A percentile compares a stretch with the other conserved stretches of the same genome.
Evolutionary conservation across 2,888 invertebrate genomes (phyloP).

Genomic region (Cacoxenus indagator): DNA sequence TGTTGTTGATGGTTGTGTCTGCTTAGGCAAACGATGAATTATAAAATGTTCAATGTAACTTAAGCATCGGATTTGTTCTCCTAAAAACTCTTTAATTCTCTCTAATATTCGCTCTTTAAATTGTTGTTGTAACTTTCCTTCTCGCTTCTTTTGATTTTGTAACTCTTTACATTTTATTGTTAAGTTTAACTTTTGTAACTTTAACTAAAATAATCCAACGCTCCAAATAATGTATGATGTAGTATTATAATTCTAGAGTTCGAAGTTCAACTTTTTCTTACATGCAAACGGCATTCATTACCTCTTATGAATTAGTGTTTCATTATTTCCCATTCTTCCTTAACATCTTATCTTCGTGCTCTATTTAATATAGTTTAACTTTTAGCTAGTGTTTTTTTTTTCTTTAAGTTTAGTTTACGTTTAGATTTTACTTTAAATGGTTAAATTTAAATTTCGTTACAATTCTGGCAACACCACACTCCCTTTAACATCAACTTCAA

Average conservation of each 20-base stretch:
- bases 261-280: conserved; percentile 64
- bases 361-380: conserved; percentile 55
- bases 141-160: conserved; percentile 39
- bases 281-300: conserved; percentile 64
- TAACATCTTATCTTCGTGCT: conserved; percentile 47
- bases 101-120: no score
- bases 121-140: conserved; percentile 7
- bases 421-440: conserved; percentile 55
- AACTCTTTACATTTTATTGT: conserved; percentile 43
- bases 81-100: conserved; percentile 20
- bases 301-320: conserved; percentile 59
- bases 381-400: conserved; percentile 52
- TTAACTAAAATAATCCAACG: conserved; percentile 62
- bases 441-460: conserved; percentile 60
- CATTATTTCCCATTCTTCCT: background rate
- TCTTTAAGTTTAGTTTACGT: conserved; percentile 16
- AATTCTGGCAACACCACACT: conserved; percentile 27
- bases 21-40: conserved; percentile 61
- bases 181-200: conserved; percentile 46
- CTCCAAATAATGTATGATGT: conserved; percentile 42
- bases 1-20: conserved; percentile 41
- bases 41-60: conserved; percentile 57
- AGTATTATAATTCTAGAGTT: conserved; percentile 61
- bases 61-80: conserved; percentile 50
- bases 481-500: conserved; percentile 10